Conservation (phyloP, 2,888 invertebrate genomes). For the Mycalesis mineus region DNA sequence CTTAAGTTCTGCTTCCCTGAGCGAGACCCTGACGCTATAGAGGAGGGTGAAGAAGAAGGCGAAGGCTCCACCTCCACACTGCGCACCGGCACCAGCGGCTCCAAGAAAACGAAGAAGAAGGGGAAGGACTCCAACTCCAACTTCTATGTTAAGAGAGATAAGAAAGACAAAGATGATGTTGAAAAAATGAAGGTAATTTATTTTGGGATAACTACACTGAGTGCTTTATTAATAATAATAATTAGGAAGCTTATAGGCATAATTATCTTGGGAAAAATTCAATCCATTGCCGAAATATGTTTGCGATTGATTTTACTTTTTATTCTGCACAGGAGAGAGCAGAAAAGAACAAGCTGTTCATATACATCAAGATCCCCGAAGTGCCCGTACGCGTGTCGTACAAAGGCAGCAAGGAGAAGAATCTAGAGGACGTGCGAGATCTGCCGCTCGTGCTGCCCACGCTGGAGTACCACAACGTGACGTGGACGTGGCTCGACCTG, state of each 20-base stretch:
- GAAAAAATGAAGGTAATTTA: slow-evolving; percentile 93
- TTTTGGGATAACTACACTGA: no score
- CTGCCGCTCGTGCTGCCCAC: slow-evolving; percentile 96
- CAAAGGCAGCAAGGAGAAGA: slow-evolving; percentile 99
- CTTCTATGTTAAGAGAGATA: slow-evolving; percentile 92
- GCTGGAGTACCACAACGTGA: slow-evolving; percentile 98
- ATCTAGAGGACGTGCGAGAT: slow-evolving; percentile 96
- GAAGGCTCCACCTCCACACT: slow-evolving; percentile 55
- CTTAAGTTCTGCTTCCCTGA: slow-evolving; percentile 98
- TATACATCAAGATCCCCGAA: slow-evolving; percentile 99
- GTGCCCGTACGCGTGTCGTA: slow-evolving; percentile 95
- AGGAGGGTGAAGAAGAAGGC: slow-evolving; percentile 80
- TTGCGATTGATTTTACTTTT: no score
- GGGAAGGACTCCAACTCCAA: slow-evolving; percentile 88
- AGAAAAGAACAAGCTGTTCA: slow-evolving; percentile 98
- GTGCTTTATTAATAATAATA: no score
- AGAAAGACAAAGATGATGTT: slow-evolving; percentile 93
- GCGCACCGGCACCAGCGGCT: slow-evolving; percentile 59
- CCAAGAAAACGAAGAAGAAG: slow-evolving; percentile 75
- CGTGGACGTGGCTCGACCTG: slow-evolving; percentile 99
- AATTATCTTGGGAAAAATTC: no score
- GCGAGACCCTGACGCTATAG: slow-evolving; percentile 90
- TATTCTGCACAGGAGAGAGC: slow-evolving; percentile 86
- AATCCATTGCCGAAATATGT: no score
- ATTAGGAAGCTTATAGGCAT: no score